Evolutionary conservation across 2,888 invertebrate genomes (phyloP).

Genomic region (Liodrosophila aerea): DNA sequence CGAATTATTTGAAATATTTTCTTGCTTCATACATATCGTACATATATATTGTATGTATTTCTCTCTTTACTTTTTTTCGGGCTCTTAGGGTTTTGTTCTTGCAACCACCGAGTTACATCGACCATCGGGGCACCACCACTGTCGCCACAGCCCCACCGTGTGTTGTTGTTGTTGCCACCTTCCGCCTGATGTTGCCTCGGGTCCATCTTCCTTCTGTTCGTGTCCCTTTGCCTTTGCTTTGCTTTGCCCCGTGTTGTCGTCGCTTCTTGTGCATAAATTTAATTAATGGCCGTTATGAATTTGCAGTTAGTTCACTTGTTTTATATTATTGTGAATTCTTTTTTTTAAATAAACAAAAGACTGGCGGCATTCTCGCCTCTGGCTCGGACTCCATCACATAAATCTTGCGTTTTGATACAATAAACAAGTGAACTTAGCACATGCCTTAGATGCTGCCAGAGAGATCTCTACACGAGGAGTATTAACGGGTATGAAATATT

Average conservation of each 20-base stretch:
- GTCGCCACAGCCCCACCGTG: constrained; percentile 37
- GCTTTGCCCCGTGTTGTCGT: constrained; percentile 17
- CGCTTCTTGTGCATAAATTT: constrained; percentile 60
- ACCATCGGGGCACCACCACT: constrained; percentile 29
- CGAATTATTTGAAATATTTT: constrained; percentile 66
- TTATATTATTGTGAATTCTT: constrained; percentile 54
- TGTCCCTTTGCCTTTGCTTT: background rate
- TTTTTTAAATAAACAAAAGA: constrained; percentile 46
- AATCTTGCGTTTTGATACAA: constrained; percentile 13
- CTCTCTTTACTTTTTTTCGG: constrained; percentile 25
- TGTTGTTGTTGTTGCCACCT: constrained; percentile 5
- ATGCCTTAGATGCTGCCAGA: background rate
- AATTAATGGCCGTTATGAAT: constrained; percentile 62
- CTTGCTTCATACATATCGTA: constrained; percentile 51
- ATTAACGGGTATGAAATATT: background rate
- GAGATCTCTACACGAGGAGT: too few relatives aligned
- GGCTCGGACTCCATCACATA: constrained; percentile 21
- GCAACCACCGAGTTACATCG: constrained; percentile 29
- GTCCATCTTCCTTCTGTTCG: too few relatives aligned
- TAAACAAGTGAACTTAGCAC: constrained; percentile 7
- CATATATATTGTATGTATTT: too few relatives aligned
- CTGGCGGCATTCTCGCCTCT: constrained; percentile 11
- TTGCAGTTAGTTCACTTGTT: constrained; percentile 55
- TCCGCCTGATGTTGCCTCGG: constrained; percentile 43
- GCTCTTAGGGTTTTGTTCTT: background rate